Base-by-base conservation (phyloP, 2,888 invertebrate genomes). In the Andrena chrysosceles region DNA sequence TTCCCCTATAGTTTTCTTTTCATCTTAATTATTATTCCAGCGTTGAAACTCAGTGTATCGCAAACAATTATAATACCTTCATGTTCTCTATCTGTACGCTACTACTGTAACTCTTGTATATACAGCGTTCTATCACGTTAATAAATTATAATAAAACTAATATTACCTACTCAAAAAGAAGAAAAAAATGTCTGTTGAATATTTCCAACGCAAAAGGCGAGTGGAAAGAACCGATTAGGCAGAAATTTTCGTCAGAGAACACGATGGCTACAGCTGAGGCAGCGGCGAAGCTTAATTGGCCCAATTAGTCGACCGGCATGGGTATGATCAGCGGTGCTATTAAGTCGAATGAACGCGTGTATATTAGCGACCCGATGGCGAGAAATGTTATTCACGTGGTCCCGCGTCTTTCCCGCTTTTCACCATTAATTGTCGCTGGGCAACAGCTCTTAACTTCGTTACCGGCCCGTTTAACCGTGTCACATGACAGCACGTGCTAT, bases 261-360 rank as follows among this genome's bases (percentile, higher is more conserved):
- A 26, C 31, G 33, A 48, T 67, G 33, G 54, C 2, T 23, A 31
- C 31, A 54, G 31, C 0, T 20, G 72, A 26, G n/a, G 13, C 31
- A 56, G 20, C 60, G 29, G n/a, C 31, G 48, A 33, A n/a, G 67
- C 35, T 86, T 87, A 82, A 87, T 84, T 78, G 80, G 42, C 26
- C 35, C 85, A 82, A 87, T 87, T 86, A 84, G 54, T 7, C 29
- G 62, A 49, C 26, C 72, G 63, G 59, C 72, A 56, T 59, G 72
- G 63, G 70, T 42, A 66, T 64, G 68, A 73, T 85, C 67, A 77
- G 54, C 69, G 26, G 42, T 20, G 75, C 71, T 77, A 81, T 85
- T 85, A 85, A 81, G 23, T 59, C 54, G 67, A 80, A 77, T 68
- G 68, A 71, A 62, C 60, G 69, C 35, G 63, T 16, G 8, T 48